Evolutionary conservation across 2,797 vertebrate species (phyloP).

Genomic region (Micromesistius poutassou): DNA sequence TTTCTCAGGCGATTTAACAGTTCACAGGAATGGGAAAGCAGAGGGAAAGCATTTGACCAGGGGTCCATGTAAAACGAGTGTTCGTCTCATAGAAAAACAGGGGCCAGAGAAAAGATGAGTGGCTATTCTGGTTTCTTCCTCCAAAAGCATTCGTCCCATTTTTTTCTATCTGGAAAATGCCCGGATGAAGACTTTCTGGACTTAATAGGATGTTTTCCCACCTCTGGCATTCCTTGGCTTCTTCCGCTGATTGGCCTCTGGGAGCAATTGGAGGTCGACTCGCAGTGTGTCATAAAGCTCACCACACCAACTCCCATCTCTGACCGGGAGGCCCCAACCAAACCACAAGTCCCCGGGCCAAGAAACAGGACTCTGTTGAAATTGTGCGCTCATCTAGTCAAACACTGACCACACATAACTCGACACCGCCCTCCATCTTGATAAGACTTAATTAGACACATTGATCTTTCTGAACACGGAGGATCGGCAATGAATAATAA

Average conservation of each 20-base stretch:
- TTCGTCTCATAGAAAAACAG: constrained; percentile 54
- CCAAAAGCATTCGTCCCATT: constrained; percentile 21
- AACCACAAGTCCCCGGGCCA: constrained; percentile 27
- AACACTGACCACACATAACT: constrained; percentile 29
- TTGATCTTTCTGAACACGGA: constrained; percentile 47
- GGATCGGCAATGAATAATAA: constrained; percentile 23
- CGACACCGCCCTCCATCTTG: constrained; percentile 43
- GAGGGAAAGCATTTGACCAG: constrained; percentile 70
- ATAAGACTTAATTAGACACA: constrained; percentile 42
- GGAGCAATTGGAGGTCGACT: constrained; percentile 75
- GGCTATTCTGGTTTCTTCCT: constrained; percentile 52
- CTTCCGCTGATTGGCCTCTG: constrained; percentile 68
- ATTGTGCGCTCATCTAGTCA: constrained; percentile 13
- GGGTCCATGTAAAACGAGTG: constrained; percentile 71
- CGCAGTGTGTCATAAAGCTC: constrained; percentile 69
- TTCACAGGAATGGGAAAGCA: constrained; percentile 44
- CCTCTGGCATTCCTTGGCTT: constrained; percentile 53
- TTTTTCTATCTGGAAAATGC: constrained; percentile 38
- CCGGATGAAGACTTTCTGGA: constrained; percentile 45
- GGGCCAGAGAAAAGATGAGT: constrained; percentile 50
- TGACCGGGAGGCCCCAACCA: constrained; percentile 44
- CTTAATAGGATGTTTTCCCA: constrained; percentile 40
- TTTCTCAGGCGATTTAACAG: constrained; percentile 55
- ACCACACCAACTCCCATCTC: constrained; percentile 51
- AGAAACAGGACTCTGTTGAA: constrained; percentile 43